These are phyloP conservation scores for Caenorhabditis japonica DNA, from an alignment of 2,888 invertebrate genomes.

Conservation along the genomic window DNA sequence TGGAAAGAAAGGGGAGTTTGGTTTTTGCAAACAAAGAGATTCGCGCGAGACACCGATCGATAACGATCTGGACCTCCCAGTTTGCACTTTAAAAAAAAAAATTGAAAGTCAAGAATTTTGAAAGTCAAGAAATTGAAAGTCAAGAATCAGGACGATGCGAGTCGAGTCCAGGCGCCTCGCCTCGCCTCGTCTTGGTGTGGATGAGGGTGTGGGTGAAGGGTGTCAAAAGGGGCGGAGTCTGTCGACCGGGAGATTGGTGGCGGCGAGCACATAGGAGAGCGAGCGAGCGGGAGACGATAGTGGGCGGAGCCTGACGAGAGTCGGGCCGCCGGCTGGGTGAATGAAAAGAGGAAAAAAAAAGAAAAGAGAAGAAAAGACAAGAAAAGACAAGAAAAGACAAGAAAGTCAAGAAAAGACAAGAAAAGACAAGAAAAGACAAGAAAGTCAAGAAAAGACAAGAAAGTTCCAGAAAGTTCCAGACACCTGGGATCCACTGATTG, in stretches of 20 bases:
- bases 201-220: conserved; percentile 16
- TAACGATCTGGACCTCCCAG: too few relatives aligned
- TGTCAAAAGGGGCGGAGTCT: conserved; percentile 33
- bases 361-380: neutral
- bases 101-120: neutral
- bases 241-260: conserved; percentile 25
- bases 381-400: neutral
- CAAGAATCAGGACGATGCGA: too few relatives aligned
- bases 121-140: neutral
- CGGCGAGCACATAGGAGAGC: conserved; percentile 24
- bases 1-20: neutral
- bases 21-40: neutral
- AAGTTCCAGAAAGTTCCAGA: too few relatives aligned
- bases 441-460: too few relatives aligned
- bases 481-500: conserved; percentile 14
- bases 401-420: neutral
- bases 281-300: conserved; percentile 20
- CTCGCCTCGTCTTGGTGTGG: neutral
- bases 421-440: neutral
- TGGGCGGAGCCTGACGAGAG: conserved; percentile 32
- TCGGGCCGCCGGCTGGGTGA: conserved; percentile 13
- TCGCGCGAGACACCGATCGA: neutral
- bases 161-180: too few relatives aligned
- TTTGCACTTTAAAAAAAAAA: neutral
- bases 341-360: conserved; percentile 7